phyloP scores from a whole-genome alignment of 92 coral and sea anemone species.

The Siderastrea radians region DNA sequence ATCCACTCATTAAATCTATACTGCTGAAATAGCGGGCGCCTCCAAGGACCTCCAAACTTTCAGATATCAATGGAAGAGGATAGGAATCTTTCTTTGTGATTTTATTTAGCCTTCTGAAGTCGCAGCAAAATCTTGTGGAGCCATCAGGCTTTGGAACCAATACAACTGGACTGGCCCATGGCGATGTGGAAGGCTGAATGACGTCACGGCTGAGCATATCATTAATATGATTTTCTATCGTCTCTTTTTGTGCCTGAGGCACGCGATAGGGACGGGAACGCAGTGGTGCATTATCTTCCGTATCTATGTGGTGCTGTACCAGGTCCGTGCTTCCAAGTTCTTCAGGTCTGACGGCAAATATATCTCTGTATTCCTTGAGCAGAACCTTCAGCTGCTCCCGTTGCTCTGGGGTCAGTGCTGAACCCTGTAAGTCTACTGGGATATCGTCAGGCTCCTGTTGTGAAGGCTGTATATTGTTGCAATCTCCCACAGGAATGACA shows the following conservation, averaged over 20 bases:
- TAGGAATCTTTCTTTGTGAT: slow-evolving; percentile 9
- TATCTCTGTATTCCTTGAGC: not conserved
- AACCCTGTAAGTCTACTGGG: not conserved
- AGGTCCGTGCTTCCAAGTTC: too few relatives aligned
- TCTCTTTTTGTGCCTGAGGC: not conserved
- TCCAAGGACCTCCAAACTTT: not conserved
- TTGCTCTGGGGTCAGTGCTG: not conserved
- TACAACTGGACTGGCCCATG: not conserved
- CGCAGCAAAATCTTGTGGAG: not conserved
- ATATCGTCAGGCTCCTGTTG: too few relatives aligned
- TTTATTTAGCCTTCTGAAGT: not conserved
- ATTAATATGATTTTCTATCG: not conserved
- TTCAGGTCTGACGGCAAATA: too few relatives aligned
- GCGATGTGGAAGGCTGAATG: not conserved
- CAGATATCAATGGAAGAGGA: slow-evolving; percentile 34
- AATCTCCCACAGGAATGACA: too few relatives aligned
- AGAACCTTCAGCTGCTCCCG: too few relatives aligned
- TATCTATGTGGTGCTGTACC: too few relatives aligned
- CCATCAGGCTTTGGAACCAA: not conserved
- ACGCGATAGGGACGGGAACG: too few relatives aligned
- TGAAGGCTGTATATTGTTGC: too few relatives aligned
- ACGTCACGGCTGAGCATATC: slow-evolving; percentile 1
- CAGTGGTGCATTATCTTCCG: too few relatives aligned
- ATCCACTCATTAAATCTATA: too few relatives aligned
- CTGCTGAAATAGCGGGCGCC: slow-evolving; percentile 28